Percentiles rank a stretch among this genome's conserved stretches.
Evolutionary conservation across 2,888 invertebrate genomes (phyloP).

Genomic region (Tuta absoluta): DNA sequence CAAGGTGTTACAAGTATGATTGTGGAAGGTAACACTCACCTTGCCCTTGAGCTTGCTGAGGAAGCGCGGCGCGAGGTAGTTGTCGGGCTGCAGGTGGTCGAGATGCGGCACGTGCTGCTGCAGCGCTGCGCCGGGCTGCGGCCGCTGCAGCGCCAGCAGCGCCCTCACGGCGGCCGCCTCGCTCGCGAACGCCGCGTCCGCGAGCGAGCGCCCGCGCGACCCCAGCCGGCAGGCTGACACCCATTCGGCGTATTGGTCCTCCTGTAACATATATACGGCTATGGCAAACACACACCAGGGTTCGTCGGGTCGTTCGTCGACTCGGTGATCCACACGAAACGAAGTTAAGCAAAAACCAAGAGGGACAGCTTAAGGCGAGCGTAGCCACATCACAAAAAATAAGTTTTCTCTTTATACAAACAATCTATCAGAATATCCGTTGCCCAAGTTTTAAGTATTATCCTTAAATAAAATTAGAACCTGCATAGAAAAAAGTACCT

Average conservation of each 20-base stretch:
- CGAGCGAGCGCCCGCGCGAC: slow-evolving; percentile 96
- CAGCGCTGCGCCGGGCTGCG: slow-evolving; percentile 87
- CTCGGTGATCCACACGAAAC: no score
- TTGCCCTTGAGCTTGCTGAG: slow-evolving; percentile 91
- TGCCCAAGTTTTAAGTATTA: no score
- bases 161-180: slow-evolving; percentile 94
- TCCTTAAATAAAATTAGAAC: no score
- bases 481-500: no score
- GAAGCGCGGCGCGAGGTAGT: slow-evolving; percentile 94
- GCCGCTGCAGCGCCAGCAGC: slow-evolving; percentile 94
- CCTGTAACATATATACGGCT: slow-evolving; percentile 75
- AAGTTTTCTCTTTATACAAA: no score
- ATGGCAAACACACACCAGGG: no score
- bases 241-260: slow-evolving; percentile 99
- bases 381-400: no score
- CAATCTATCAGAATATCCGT: no score
- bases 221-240: slow-evolving; percentile 98
- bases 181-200: slow-evolving; percentile 95
- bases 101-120: slow-evolving; percentile 78
- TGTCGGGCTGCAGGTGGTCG: slow-evolving; percentile 89
- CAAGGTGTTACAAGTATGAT: no score
- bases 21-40: slow-evolving; percentile 63
- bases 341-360: no score
- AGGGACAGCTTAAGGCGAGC: no score
- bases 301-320: no score